Conservation (phyloP, 2,888 invertebrate genomes). For the Agrochola lota region DNA sequence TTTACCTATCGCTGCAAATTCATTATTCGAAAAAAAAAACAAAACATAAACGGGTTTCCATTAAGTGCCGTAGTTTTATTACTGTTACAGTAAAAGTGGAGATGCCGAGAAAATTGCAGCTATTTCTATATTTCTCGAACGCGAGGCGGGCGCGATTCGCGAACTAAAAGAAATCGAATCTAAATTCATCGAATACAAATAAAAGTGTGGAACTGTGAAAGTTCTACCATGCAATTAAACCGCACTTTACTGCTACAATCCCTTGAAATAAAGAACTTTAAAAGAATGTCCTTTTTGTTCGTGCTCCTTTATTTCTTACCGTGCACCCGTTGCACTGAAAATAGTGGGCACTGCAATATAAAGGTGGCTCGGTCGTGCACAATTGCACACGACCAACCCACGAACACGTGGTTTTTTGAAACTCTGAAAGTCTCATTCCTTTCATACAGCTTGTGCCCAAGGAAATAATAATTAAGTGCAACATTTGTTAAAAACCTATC, state of each 20-base stretch:
- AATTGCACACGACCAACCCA: slow-evolving; percentile 75
- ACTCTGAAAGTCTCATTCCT: slow-evolving; percentile 73
- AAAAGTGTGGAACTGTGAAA: slow-evolving; percentile 81
- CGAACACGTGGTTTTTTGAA: slow-evolving; percentile 69
- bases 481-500: slow-evolving; percentile 55
- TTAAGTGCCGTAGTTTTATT: slow-evolving; percentile 67
- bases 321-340: slow-evolving; percentile 78
- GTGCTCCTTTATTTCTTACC: slow-evolving; percentile 80
- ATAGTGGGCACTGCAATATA: slow-evolving; percentile 81
- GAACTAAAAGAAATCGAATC: slow-evolving; percentile 80
- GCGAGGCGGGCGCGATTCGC: slow-evolving; percentile 61
- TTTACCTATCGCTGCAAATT: slow-evolving; percentile 63
- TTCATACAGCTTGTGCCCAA: slow-evolving; percentile 48
- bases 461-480: slow-evolving; percentile 54
- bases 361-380: slow-evolving; percentile 77
- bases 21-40: slow-evolving; percentile 65
- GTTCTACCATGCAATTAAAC: slow-evolving; percentile 88
- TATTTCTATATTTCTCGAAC: slow-evolving; percentile 74
- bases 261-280: slow-evolving; percentile 88
- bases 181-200: slow-evolving; percentile 86
- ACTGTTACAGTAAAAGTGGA: slow-evolving; percentile 73
- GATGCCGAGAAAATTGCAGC: slow-evolving; percentile 72
- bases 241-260: slow-evolving; percentile 88
- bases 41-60: slow-evolving; percentile 69
- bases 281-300: slow-evolving; percentile 85